Evolutionary conservation across 2,888 invertebrate genomes (phyloP), one percentile per base, ranked within the genome.

Genomic region (Physocephala rufipes): DNA sequence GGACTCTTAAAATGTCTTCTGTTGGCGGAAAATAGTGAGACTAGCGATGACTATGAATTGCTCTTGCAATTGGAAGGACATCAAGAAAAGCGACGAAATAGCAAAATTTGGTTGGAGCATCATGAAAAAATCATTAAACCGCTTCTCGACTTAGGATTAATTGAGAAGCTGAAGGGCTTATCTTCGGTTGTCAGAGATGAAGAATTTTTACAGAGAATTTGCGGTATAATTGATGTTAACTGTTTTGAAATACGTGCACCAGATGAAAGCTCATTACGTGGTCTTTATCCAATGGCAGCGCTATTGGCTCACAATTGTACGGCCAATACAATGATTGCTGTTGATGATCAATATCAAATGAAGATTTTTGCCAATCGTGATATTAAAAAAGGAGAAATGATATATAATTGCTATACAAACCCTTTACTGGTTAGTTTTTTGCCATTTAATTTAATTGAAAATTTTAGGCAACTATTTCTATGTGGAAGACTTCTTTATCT

Each of bases 221-320:
- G 92, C 75, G 93, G 91, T 0, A 89, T 92, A 26, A 87, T 93
- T 26, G 94, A 94, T 82, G 91, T 94, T 0, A 95, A 94, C 83
- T 89, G 91, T 53, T 94, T 93, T 80, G 94, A 94, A 84, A 88
- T 94, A 15, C 88, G 84, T 9, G 85, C 84, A 2, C 90, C 91
- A 0, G 85, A 84, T 61, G 16, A 61, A 1, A 79, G 80, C 2
- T 79, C 82, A 4, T 83, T 93, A 71, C 88, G 92, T 61, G 94
- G 91, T n/a, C 83, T 94, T n/a, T 94, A 91, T 81, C 83, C 89
- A 13, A 88, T 89, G 74, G 91, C 92, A 0, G 90, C 92, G 0
- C 82, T 94, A 9, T 88, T 94, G 87, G 89, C 92, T 0, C 94
- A 95, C 80, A 90, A 92, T 78, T 95, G 95, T 80, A 82, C 89